phyloP scores from a whole-genome alignment of 2,888 invertebrate genomes.

The Drosophila parthenogenetica region DNA sequence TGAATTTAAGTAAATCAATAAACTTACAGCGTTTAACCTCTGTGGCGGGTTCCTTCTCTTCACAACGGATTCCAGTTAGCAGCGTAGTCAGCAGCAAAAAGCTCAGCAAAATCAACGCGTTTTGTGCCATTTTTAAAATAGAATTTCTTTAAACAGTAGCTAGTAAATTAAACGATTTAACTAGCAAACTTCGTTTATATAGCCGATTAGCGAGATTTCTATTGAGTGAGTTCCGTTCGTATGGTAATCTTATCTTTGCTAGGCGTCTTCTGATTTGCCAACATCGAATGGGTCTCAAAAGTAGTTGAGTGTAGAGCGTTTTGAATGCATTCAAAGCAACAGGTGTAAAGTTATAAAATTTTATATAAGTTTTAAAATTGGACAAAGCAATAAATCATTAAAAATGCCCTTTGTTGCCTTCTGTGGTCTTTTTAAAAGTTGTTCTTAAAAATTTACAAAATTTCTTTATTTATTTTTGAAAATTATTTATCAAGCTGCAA shows the following conservation, averaged over 20 bases:
- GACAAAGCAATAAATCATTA: too few species aligned
- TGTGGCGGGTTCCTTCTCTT: conserved; percentile 54
- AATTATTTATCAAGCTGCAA: conserved; percentile 30
- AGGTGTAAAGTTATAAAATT: too few species aligned
- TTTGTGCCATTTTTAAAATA: conserved; percentile 42
- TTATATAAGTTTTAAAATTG: too few species aligned
- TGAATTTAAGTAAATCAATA: not conserved
- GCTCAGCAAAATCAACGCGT: conserved; percentile 36
- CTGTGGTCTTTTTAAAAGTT: not conserved
- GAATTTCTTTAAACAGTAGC: conserved; percentile 33
- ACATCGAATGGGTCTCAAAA: conserved; percentile 4
- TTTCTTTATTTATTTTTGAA: conserved; percentile 9
- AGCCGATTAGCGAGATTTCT: conserved; percentile 19
- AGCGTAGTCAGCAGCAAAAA: conserved; percentile 33
- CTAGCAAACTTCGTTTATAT: conserved; percentile 41
- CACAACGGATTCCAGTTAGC: conserved; percentile 17
- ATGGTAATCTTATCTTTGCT: conserved; percentile 38
- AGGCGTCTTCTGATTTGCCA: conserved; percentile 37
- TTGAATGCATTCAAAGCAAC: not conserved
- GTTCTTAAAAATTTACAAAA: too few species aligned
- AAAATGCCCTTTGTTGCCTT: too few species aligned
- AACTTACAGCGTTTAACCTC: conserved; percentile 72
- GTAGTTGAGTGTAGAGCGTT: not conserved
- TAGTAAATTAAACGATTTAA: conserved; percentile 29
- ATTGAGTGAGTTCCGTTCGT: conserved; percentile 24